phyloP scores from a whole-genome alignment of 2,888 invertebrate genomes.

The Drosophila fungiperda region DNA sequence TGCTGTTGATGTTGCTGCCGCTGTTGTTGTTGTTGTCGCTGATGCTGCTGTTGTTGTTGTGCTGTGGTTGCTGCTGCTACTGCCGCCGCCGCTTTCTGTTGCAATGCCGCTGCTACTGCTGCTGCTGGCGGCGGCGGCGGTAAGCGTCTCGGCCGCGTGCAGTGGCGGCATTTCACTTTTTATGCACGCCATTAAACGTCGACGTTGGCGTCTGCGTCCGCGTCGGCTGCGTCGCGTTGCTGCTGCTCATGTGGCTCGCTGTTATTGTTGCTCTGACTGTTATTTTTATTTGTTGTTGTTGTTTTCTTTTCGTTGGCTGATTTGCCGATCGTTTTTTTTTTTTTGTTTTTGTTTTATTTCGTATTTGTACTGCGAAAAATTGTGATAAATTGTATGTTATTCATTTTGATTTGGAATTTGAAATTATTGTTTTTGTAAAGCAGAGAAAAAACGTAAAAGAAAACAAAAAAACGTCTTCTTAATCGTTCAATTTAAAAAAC shows the following conservation, averaged over 20 bases:
- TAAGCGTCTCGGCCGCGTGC: constrained; percentile 81
- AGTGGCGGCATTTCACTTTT: constrained; percentile 83
- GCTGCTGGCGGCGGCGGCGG: constrained; percentile 43
- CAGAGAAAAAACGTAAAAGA: neutral
- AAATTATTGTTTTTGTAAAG: constrained; percentile 1
- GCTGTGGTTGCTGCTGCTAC: constrained; percentile 55
- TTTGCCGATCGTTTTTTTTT: constrained; percentile 35
- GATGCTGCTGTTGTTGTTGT: constrained; percentile 46
- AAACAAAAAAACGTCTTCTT: neutral
- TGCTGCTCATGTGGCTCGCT: constrained; percentile 67
- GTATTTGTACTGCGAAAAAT: constrained; percentile 68
- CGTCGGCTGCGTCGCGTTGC: constrained; percentile 37
- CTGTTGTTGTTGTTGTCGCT: constrained; percentile 35
- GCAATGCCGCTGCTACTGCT: constrained; percentile 41
- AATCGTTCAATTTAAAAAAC: neutral
- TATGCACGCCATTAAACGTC: constrained; percentile 77
- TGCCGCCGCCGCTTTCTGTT: constrained; percentile 45
- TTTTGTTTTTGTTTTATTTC: constrained; percentile 31
- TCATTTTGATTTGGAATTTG: constrained; percentile 12
- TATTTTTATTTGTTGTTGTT: constrained; percentile 22
- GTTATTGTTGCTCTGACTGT: constrained; percentile 28
- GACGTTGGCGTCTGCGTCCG: constrained; percentile 44
- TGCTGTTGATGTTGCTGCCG: constrained; percentile 32
- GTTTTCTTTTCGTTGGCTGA: constrained; percentile 41
- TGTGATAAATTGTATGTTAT: constrained; percentile 21